Evolutionary conservation across 2,888 invertebrate species (phyloP), one percentile per base, ranked within the genome.

Genomic region (Tetropium fuscum): DNA sequence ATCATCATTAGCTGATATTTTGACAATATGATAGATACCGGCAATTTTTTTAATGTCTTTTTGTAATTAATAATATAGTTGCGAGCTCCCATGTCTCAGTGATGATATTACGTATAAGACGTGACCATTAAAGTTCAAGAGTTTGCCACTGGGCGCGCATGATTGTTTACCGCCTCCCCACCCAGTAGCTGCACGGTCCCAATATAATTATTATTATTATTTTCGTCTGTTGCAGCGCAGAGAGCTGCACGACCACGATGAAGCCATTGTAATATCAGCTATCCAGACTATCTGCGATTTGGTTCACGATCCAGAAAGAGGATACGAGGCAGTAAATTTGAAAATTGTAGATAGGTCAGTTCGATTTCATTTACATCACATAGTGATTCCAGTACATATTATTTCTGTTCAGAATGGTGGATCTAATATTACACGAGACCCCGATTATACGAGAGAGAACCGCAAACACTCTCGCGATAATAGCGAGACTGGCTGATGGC

Each of bases 251-350:
- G 66, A 75, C 58, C 69, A 74, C 40, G 75, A 84, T 60, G 63
- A 64, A 1, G 49, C 72, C 5, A 69, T 77, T 4, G 78, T 80
- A 1, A 71, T 80, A 51, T 78, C 79, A 66, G 82, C 83, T n/a
- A 63, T 84, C 2, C 77, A 78, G n/a, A 82, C 78, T 16, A 73
- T 85, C 27, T 72, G 74, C 3, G 84, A 85, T 64, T 58, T 84
- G 16, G 62, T 82, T 7, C 79, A 82, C 27, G 78, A 83, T 72
- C 83, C 85, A 1, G 83, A 84, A 72, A 76, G 77, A 70, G 78
- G 78, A 48, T 79, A 76, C 36, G 81, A 83, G 71, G 83, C 83
- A 5, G 72, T 84, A 0, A 63, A 72, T 36, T 68, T 83, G 1
- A 69, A 74, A 61, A 75, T 85, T 48, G 76, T 82, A 6, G 80